Conservation (phyloP, 2,797 vertebrate species). For the Anguilla obscura region DNA sequence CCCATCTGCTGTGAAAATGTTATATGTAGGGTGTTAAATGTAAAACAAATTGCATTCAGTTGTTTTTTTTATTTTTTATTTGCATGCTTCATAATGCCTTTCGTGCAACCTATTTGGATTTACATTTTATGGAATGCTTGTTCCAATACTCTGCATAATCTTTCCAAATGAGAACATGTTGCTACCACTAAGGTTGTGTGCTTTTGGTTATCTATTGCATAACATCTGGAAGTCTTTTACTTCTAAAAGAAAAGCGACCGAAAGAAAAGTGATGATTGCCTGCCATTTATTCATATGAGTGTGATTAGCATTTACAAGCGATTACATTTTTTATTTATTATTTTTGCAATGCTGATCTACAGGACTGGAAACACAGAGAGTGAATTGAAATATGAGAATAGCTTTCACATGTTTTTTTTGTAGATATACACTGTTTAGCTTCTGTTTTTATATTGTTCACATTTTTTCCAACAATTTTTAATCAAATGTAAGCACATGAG, state of each 20-base stretch:
- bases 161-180: not conserved
- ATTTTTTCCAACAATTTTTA: slow-evolving; percentile 14
- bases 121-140: not conserved
- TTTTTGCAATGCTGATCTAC: slow-evolving; percentile 27
- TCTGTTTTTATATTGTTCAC: not conserved
- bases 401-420: not conserved
- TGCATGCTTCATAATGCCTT: not conserved
- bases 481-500: slow-evolving; percentile 18
- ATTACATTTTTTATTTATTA: slow-evolving; percentile 24
- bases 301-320: slow-evolving; percentile 37
- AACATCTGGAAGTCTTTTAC: not conserved
- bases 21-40: not conserved
- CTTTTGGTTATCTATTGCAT: not conserved
- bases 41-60: not conserved
- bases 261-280: slow-evolving; percentile 34
- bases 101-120: not conserved
- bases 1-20: not conserved
- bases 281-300: slow-evolving; percentile 25
- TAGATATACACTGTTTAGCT: not conserved
- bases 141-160: not conserved
- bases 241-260: slow-evolving; percentile 14
- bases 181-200: not conserved
- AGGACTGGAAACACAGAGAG: not conserved
- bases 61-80: not conserved
- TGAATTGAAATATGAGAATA: not conserved